Percentiles rank a stretch among this genome's conserved stretches.
Evolutionary conservation across 2,113 vertebrate species (phyloP).

Genomic region (Thryonomys swinderianus): DNA sequence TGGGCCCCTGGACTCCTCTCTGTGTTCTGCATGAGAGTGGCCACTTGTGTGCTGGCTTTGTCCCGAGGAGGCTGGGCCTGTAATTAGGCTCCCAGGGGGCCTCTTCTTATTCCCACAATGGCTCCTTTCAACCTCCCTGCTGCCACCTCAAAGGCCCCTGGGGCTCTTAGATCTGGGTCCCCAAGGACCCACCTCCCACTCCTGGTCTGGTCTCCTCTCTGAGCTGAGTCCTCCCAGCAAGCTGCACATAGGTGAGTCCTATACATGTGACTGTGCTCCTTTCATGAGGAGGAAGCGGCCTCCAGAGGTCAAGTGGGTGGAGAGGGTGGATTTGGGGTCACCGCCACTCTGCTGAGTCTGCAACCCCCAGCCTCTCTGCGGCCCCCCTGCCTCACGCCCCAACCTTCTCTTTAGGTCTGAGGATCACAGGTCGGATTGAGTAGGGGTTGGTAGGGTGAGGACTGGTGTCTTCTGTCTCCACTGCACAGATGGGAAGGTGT

Average conservation of each 20-base stretch:
- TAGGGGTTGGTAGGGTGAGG: not conserved
- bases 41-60: slow-evolving; percentile 45
- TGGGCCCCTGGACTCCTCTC: slow-evolving; percentile 5
- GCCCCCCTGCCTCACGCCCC: not conserved
- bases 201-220: not conserved
- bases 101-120: slow-evolving; percentile 40
- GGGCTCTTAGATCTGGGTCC: not conserved
- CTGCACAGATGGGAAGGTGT: not conserved
- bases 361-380: not conserved
- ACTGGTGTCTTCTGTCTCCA: not conserved
- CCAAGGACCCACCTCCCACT: not conserved
- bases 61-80: slow-evolving; percentile 28
- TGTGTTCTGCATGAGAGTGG: slow-evolving; percentile 9
- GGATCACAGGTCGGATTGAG: not conserved
- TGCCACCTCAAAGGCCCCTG: not conserved
- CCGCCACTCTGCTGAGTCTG: not conserved
- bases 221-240: not conserved
- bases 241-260: not conserved
- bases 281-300: not conserved
- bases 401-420: not conserved
- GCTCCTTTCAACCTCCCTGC: slow-evolving; percentile 34
- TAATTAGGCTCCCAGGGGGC: slow-evolving; percentile 24
- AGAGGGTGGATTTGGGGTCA: not conserved
- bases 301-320: not conserved
- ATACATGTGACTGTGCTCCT: not conserved